phyloP scores from a whole-genome alignment of 1,140 invertebrate species.

The Ceratoteleas bidentatus region DNA sequence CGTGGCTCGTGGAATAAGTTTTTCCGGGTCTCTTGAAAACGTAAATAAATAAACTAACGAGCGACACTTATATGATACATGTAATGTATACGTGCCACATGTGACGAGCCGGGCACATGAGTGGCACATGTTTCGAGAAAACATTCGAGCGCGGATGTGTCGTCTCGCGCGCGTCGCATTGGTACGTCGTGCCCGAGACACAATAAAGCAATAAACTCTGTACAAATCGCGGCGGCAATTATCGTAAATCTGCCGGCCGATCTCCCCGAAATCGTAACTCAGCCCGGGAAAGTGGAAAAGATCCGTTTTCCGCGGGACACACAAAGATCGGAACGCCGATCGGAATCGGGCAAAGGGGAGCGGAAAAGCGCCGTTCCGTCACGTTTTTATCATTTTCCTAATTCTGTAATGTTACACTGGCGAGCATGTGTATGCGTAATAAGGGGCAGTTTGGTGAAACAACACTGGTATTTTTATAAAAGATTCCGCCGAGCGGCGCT shows the following conservation, averaged over 20 bases:
- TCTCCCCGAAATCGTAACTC: conserved; percentile 28
- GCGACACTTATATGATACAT: conserved; percentile 57
- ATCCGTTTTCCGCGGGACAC: conserved; percentile 23
- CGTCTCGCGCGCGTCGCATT: conserved; percentile 30
- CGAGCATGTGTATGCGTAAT: conserved; percentile 19
- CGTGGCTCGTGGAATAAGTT: conserved; percentile 15
- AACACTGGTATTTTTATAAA: conserved; percentile 39
- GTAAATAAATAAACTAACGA: conserved; percentile 60
- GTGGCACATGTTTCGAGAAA: conserved; percentile 52
- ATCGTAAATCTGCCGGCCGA: conserved; percentile 40
- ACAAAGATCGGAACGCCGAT: conserved; percentile 18
- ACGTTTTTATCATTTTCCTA: conserved; percentile 26
- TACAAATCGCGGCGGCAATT: conserved; percentile 36
- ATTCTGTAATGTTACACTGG: conserved; percentile 29
- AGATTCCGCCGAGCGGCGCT: conserved; percentile 15
- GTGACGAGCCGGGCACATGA: conserved; percentile 59
- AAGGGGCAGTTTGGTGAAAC: conserved; percentile 19
- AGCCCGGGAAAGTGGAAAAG: conserved; percentile 16
- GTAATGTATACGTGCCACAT: conserved; percentile 62
- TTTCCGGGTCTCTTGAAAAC: conserved; percentile 50
- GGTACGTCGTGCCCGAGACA: conserved; percentile 37
- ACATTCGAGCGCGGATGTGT: conserved; percentile 33
- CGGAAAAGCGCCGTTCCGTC: not conserved
- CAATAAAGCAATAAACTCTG: conserved; percentile 52
- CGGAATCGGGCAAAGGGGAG: not conserved